Conservation (phyloP, 2,113 vertebrate genomes). For the Psittacula cyanocephala region DNA sequence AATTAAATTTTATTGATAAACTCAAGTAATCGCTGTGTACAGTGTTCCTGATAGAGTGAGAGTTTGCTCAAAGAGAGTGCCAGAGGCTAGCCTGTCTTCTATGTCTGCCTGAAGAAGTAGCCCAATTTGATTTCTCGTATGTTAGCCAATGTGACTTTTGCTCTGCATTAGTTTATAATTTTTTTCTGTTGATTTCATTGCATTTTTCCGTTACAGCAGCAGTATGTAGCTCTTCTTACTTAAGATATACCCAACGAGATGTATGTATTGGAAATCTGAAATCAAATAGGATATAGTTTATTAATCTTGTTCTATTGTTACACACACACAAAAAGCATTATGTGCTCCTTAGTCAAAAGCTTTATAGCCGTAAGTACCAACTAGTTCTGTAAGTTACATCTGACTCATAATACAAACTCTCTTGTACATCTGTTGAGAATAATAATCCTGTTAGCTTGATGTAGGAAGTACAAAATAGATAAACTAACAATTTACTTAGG, state of each 20-base stretch:
- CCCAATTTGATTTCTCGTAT: not conserved
- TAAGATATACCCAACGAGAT: not conserved
- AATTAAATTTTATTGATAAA: not conserved
- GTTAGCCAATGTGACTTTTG: not conserved
- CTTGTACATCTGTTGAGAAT: not conserved
- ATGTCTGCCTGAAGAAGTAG: not conserved
- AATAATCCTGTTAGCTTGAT: not conserved
- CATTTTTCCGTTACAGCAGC: not conserved
- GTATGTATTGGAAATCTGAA: constrained; percentile 39
- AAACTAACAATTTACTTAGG: not conserved
- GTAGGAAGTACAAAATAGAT: not conserved
- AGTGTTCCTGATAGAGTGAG: not conserved
- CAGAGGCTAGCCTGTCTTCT: not conserved
- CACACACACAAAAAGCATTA: not conserved
- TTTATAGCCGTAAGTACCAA: not conserved
- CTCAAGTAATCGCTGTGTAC: not conserved
- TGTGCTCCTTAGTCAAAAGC: not conserved
- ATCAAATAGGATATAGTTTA: constrained; percentile 19
- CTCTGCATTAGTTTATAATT: not conserved
- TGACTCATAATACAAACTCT: not conserved
- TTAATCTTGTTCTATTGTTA: not conserved
- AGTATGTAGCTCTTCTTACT: not conserved
- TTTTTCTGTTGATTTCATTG: not conserved
- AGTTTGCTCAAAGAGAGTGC: not conserved
- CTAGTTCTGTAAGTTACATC: not conserved